Percentiles rank a stretch among this genome's conserved stretches.
These are phyloP conservation scores for Calonectris borealis DNA, from an alignment of 2,113 vertebrate genomes.

Conservation along the genomic window DNA sequence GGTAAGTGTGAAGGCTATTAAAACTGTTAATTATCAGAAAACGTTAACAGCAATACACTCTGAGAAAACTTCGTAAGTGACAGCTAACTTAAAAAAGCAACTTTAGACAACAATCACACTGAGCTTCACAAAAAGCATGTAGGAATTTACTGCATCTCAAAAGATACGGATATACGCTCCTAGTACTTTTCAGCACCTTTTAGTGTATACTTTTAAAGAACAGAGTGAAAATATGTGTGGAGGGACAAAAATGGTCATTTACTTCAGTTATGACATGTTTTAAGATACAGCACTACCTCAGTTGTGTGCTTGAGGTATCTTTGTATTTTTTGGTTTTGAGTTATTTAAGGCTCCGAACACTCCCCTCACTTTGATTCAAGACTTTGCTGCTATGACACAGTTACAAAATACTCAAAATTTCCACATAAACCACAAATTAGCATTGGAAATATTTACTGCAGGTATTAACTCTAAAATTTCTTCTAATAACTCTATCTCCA, in stretches of 20 bases:
- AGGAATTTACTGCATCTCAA: neutral
- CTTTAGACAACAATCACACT: neutral
- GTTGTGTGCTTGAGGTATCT: neutral
- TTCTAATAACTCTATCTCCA: neutral
- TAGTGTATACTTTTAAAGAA: neutral
- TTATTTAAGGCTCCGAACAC: neutral
- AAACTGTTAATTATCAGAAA: neutral
- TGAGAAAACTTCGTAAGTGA: neutral
- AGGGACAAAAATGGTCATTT: neutral
- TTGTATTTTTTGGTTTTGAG: neutral
- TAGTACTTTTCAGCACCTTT: neutral
- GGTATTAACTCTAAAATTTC: neutral
- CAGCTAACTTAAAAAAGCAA: neutral
- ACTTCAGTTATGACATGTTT: neutral
- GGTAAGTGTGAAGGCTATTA: neutral
- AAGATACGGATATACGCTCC: fast-evolving
- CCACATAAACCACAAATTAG: neutral
- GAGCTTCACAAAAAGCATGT: neutral
- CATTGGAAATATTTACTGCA: neutral
- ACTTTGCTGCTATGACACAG: neutral
- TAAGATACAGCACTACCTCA: neutral
- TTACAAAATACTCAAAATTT: neutral
- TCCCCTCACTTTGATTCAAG: neutral
- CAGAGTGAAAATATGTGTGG: neutral
- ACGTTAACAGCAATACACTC: neutral